A percentile compares a stretch with the other conserved stretches of the same genome.
These are phyloP conservation scores for Trichomalopsis sarcophagae DNA, from an alignment of 1,140 invertebrate species.

Conservation along the genomic window DNA sequence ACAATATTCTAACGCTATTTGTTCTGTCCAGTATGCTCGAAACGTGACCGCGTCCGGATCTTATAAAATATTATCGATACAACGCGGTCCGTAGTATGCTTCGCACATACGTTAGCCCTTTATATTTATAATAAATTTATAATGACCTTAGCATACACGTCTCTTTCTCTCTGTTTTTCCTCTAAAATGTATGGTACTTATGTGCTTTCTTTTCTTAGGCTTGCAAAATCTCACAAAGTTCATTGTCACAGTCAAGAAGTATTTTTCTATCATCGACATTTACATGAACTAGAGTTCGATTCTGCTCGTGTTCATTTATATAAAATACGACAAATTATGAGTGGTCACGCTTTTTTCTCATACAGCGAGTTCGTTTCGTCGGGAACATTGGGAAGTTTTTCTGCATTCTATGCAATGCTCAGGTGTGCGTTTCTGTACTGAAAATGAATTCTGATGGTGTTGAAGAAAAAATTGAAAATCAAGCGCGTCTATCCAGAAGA, in stretches of 20 bases:
- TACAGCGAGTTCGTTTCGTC: conserved; percentile 30
- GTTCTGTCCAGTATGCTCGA: conserved; percentile 60
- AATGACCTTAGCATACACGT: conserved; percentile 43
- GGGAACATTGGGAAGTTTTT: conserved; percentile 19
- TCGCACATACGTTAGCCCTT: conserved; percentile 18
- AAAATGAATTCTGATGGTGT: conserved; percentile 15
- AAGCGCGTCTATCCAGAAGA: conserved; percentile 7
- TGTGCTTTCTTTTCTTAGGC: conserved; percentile 50
- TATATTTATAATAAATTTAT: conserved; percentile 48
- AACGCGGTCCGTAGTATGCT: conserved; percentile 28
- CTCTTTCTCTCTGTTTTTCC: conserved; percentile 31
- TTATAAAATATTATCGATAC: conserved; percentile 60
- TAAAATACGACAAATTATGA: conserved; percentile 57
- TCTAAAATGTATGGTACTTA: conserved; percentile 41
- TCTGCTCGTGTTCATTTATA: conserved; percentile 41
- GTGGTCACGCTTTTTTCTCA: conserved; percentile 38
- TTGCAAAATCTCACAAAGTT: conserved; percentile 48
- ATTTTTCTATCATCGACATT: not conserved
- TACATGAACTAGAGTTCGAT: conserved; percentile 28
- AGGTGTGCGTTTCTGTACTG: conserved; percentile 21
- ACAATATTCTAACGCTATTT: conserved; percentile 66
- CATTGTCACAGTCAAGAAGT: conserved; percentile 27
- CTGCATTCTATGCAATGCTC: not conserved
- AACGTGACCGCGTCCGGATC: conserved; percentile 60
- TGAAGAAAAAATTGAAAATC: conserved; percentile 25